phyloP scores from a whole-genome alignment of 2,113 vertebrate species.

The Xenopus laevis region DNA sequence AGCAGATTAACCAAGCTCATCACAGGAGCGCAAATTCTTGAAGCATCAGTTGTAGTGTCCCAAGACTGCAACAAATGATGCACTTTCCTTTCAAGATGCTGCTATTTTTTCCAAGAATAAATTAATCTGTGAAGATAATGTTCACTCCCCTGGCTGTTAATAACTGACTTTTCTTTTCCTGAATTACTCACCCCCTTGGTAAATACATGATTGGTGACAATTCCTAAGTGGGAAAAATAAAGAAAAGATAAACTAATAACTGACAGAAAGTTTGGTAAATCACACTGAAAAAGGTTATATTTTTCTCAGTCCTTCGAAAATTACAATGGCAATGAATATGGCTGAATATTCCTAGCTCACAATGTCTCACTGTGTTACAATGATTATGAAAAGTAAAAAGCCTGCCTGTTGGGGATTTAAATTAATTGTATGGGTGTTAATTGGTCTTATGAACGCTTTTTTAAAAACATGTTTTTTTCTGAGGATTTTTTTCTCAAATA shows the following conservation, averaged over 20 bases:
- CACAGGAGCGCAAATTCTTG: conserved; percentile 58
- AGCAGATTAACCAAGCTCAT: conserved; percentile 58
- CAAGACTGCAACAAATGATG: conserved; percentile 40
- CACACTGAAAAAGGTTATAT: conserved; percentile 34
- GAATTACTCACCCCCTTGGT: conserved; percentile 38
- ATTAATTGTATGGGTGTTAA: neutral
- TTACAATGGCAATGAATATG: conserved; percentile 14
- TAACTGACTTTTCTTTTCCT: conserved; percentile 28
- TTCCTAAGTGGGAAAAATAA: conserved; percentile 16
- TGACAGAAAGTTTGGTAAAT: conserved; percentile 31
- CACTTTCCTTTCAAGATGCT: conserved; percentile 5
- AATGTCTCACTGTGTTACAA: neutral
- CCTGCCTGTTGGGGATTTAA: neutral
- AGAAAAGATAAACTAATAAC: conserved; percentile 27
- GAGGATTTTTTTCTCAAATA: neutral
- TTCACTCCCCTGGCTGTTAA: conserved; percentile 32
- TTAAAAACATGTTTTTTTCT: neutral
- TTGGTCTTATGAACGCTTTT: conserved; percentile 6
- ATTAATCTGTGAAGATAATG: conserved; percentile 43
- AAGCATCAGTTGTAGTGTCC: conserved; percentile 46
- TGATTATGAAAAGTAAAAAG: neutral
- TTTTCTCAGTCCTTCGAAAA: conserved; percentile 7
- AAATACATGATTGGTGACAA: conserved; percentile 41
- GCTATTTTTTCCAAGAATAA: conserved; percentile 35
- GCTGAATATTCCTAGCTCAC: neutral